phyloP scores from a whole-genome alignment of 2,797 vertebrate species.

The Emydoidea blandingii region DNA sequence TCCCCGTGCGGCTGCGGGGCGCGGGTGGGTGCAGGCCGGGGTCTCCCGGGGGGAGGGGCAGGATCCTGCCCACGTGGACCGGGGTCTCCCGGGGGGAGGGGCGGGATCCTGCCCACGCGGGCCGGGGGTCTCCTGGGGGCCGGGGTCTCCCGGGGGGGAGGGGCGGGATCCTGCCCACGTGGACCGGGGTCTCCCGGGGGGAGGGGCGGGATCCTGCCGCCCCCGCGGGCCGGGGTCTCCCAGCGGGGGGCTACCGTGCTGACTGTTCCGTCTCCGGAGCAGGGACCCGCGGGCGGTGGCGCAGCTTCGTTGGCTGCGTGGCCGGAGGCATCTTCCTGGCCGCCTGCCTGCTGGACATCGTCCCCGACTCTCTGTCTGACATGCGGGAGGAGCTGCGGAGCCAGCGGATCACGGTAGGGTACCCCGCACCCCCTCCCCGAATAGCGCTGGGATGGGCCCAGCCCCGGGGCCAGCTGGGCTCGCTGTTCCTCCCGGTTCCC shows the following conservation, averaged over 20 bases:
- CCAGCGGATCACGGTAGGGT: conserved; percentile 75
- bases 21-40: not conserved
- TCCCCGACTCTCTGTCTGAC: conserved; percentile 88
- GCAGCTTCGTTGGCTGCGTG: conserved; percentile 88
- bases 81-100: not conserved
- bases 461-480: too few relatives aligned
- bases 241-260: not conserved
- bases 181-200: too few relatives aligned
- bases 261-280: not conserved
- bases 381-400: conserved; percentile 76
- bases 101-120: too few relatives aligned
- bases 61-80: too few relatives aligned
- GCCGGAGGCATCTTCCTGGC: conserved; percentile 89
- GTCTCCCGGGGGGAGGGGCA: not conserved
- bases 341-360: conserved; percentile 88
- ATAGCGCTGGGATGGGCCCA: too few relatives aligned
- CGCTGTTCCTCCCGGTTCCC: too few relatives aligned
- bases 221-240: too few relatives aligned
- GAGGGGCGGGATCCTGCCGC: not conserved
- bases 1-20: not conserved
- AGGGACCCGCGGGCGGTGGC: conserved; percentile 80
- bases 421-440: not conserved
- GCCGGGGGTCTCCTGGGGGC: not conserved
- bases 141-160: too few relatives aligned
- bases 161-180: not conserved